These are phyloP conservation scores for Vulpes ferrilata DNA, from an alignment of 2,113 vertebrate genomes.

Conservation along the genomic window DNA sequence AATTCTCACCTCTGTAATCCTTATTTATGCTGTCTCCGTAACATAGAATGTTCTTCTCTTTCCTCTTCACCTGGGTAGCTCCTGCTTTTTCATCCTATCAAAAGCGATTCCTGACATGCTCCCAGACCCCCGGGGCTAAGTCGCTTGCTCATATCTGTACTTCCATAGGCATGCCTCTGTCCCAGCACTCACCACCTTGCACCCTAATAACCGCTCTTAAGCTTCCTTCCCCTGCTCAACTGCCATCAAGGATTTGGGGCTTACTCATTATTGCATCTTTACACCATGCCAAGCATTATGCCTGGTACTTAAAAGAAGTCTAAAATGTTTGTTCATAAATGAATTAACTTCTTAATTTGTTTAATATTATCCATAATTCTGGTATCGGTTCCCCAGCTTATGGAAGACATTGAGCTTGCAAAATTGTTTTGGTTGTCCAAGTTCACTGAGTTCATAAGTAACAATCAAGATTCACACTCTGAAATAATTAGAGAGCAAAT, in stretches of 20 bases:
- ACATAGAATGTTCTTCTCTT: not conserved
- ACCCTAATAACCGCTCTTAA: not conserved
- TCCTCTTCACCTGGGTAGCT: not conserved
- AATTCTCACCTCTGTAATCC: not conserved
- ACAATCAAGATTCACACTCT: not conserved
- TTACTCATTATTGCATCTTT: not conserved
- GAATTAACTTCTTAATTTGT: not conserved
- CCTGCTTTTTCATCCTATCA: not conserved
- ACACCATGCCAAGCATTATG: not conserved
- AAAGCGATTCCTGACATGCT: not conserved
- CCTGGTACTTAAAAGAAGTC: not conserved
- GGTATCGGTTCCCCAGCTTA: not conserved
- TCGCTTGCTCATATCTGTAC: no score
- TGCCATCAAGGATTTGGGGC: not conserved
- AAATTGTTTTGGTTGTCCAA: not conserved
- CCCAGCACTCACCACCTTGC: not conserved
- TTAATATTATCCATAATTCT: not conserved
- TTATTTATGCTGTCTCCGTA: not conserved
- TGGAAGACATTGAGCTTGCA: not conserved
- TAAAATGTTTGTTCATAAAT: slow-evolving; percentile 22
- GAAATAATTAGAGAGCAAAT: slow-evolving; percentile 10
- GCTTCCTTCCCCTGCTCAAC: not conserved
- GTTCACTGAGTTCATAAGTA: not conserved
- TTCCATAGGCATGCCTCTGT: not conserved
- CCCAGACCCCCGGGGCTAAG: not conserved